Base-by-base conservation (phyloP, 2,888 invertebrate species). In the Abrostola tripartita region DNA sequence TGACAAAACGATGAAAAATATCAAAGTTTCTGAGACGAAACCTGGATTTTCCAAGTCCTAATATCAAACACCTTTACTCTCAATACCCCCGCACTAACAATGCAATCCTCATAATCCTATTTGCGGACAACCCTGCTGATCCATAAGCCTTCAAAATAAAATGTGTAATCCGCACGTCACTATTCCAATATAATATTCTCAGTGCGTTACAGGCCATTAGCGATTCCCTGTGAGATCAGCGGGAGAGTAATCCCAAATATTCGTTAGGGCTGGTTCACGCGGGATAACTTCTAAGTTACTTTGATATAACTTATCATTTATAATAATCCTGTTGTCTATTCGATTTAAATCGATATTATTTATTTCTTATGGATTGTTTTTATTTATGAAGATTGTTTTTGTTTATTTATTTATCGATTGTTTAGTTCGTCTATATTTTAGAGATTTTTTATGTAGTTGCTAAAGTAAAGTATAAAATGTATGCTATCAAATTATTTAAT, bases 161-260 rank as follows among this genome's bases (percentile, higher is more conserved):
- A 76, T 61, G 58, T 41, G 57, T 77, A 68, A 76, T 60, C 74
- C 74, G 50, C 44, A 40, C 57, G 60, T 73, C 76, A 74, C 63
- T 76, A 76, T 64, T 50, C 50, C 62, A 37, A 71, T 76, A 71
- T 78, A 76, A 71, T 76, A 76, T 76, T 76, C 79, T 64, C 62
- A 68, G 37, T 66, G 49, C 69, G 69, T 72, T 55, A 72, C 55
- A n/a, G 41, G 49, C 59, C 73, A 77, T 77, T 78, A 77, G 60
- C 56, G 64, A 77, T 77, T 77, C 79, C 55, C 64, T 77, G 60
- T 77, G 79, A 69, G 78, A 64, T 62, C 59, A 50, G 54, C 44
- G 58, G 54, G 57, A 42, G 40, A 36, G 57, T 78, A 75, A 71
- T 71, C 76, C 71, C 14, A 57, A 65, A 78, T 68, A 68, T 68